phyloP scores from a whole-genome alignment of 2,113 vertebrate genomes.

The Cyanoramphus novaezelandiae region DNA sequence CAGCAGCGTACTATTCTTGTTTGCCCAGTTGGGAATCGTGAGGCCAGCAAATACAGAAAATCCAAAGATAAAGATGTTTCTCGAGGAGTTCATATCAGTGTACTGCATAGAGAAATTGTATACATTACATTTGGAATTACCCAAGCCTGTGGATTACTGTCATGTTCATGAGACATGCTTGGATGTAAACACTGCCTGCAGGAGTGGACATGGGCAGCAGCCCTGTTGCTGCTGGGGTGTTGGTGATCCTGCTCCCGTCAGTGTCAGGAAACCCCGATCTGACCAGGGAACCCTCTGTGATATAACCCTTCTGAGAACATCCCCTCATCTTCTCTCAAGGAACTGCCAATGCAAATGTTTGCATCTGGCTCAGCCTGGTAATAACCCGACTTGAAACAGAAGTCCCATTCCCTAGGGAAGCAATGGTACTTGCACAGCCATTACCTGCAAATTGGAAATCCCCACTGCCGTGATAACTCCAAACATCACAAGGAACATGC shows the following conservation, averaged over 20 bases:
- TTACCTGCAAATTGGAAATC: constrained; percentile 93
- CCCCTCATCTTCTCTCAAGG: neutral
- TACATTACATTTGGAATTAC: neutral
- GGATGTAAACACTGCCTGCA: neutral
- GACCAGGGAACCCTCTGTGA: neutral
- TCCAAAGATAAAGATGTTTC: constrained; percentile 95
- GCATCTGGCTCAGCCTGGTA: neutral
- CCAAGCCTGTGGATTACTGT: neutral
- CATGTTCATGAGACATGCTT: neutral
- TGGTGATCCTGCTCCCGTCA: neutral
- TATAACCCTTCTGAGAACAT: neutral
- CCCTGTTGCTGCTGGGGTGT: neutral
- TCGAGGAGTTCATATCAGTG: constrained; percentile 92
- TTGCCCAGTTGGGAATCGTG: constrained; percentile 89
- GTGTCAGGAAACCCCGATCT: neutral
- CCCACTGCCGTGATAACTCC: constrained; percentile 90
- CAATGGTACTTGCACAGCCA: neutral
- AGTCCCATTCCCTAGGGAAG: neutral
- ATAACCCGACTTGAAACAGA: neutral
- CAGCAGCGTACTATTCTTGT: constrained; percentile 78
- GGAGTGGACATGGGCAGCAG: neutral
- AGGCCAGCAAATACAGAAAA: constrained; percentile 92
- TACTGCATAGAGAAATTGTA: constrained; percentile 77
- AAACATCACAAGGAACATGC: constrained; percentile 96
- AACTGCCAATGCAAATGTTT: neutral